Base-by-base conservation (phyloP, 2,888 invertebrate genomes). In the Eupeodes luniger region DNA sequence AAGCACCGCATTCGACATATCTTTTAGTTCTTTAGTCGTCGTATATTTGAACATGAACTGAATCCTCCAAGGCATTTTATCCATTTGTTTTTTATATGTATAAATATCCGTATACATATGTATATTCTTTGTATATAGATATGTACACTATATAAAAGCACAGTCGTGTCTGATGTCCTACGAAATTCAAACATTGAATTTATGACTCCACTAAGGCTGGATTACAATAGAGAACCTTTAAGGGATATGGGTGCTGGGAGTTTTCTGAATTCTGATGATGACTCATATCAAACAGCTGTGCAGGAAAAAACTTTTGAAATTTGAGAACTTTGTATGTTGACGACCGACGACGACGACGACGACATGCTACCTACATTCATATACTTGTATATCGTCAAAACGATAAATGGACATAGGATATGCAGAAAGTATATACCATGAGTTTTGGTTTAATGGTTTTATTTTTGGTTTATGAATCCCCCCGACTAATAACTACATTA, bases 281-380 rank as follows among this genome's bases (percentile, higher is more conserved):
- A 72, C 59, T 72, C 72, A 72, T 72, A 27, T 72, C 59, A 59
- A 72, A 72, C 72, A 72, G 72, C 72, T 72, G 70, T 72, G 57
- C 40, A 40, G 44, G 70, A 9, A 69, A 51, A 69, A 64, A 7
- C 12, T n/a, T 27, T 27, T 40, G 70, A 72, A 59, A 72, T 72
- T 72, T 34, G 72, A 72, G 72, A 72, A 72, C 44, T 59, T 34
- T 72, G 72, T 59, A 49, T 72, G 72, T 59, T 72, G 72, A 72
- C 59, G 66, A 27, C 40, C 40, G 6, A 5, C 27, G 27, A 27
- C 27, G 6, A 5, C 27, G 27, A 27, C 27, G 27, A 27, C 27
- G 59, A 59, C 47, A 72, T 59, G 14, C 59, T 16, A 70, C 12
- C 53, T 16, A 36, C n/a, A 53, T 69, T 40, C 40, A 40, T 6